These are phyloP conservation scores for Todus mexicanus DNA, from an alignment of 2,797 vertebrate genomes.

Conservation along the genomic window DNA sequence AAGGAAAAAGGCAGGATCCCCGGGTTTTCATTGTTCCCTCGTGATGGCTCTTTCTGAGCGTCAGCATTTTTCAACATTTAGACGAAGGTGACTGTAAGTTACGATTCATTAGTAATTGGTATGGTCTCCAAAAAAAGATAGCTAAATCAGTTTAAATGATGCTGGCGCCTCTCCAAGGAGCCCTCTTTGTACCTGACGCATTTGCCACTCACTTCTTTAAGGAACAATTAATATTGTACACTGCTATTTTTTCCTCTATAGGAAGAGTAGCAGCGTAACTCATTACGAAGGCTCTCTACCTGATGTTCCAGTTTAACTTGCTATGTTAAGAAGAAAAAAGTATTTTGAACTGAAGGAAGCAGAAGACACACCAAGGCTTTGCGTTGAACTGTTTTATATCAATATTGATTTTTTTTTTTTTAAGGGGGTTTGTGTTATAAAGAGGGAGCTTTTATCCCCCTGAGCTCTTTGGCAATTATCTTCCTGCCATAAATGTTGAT, in stretches of 20 bases:
- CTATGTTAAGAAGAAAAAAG: not conserved
- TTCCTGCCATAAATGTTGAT: slow-evolving; percentile 83
- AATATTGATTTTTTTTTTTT: slow-evolving; percentile 72
- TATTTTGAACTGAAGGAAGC: slow-evolving; percentile 50
- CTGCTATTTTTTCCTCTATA: not conserved
- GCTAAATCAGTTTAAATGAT: slow-evolving; percentile 47
- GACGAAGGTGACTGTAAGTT: slow-evolving; percentile 16
- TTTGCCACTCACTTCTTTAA: slow-evolving; percentile 52
- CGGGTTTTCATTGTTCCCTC: not conserved
- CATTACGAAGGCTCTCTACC: not conserved
- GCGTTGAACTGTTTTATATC: slow-evolving; percentile 70
- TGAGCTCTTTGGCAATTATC: slow-evolving; percentile 80
- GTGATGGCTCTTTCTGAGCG: not conserved
- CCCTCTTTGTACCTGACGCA: slow-evolving; percentile 25
- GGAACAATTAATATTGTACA: slow-evolving; percentile 44
- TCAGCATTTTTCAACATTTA: not conserved
- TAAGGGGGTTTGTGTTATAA: slow-evolving; percentile 66
- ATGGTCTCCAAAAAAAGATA: slow-evolving; percentile 39
- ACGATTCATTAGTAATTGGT: slow-evolving; percentile 17
- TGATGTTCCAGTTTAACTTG: slow-evolving; percentile 12
- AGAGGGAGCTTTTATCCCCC: slow-evolving; percentile 76
- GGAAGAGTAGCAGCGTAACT: slow-evolving; percentile 26
- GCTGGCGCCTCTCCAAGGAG: slow-evolving; percentile 45
- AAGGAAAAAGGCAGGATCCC: not conserved
- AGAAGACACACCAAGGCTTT: slow-evolving; percentile 44